Percentiles rank a stretch among this genome's conserved stretches.
Evolutionary conservation across 2,113 vertebrate genomes (phyloP).

Genomic region (Malaclemys terrapin): DNA sequence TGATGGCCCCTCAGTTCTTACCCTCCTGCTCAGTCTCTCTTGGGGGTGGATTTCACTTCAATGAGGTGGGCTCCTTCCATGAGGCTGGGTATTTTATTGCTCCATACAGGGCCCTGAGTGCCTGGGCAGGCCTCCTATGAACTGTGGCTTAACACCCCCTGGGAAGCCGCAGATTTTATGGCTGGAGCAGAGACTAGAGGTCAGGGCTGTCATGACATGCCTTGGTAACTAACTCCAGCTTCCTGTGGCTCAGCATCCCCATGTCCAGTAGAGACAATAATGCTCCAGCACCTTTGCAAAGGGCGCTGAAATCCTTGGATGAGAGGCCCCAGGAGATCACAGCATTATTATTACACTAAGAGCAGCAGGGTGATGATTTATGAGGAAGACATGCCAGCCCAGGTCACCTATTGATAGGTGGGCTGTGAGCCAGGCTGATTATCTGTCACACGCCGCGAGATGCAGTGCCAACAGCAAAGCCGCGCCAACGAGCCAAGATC

Average conservation of each 20-base stretch:
- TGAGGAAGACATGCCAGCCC: neutral
- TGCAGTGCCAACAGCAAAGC: neutral
- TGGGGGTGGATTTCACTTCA: neutral
- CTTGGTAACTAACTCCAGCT: rapidly evolving
- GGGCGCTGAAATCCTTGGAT: rapidly evolving
- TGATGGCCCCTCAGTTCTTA: neutral
- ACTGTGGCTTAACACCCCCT: neutral
- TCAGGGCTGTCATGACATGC: neutral
- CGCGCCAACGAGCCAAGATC: neutral
- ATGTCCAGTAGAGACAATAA: rapidly evolving
- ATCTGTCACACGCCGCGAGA: slow-evolving; percentile 41
- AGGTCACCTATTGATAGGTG: neutral
- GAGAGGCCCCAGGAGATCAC: neutral
- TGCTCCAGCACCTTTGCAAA: rapidly evolving
- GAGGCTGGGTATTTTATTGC: neutral
- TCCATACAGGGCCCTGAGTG: neutral
- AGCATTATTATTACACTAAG: neutral
- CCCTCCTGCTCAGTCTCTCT: neutral
- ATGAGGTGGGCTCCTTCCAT: neutral
- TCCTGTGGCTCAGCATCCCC: rapidly evolving
- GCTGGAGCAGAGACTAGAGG: rapidly evolving
- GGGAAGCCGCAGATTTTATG: neutral
- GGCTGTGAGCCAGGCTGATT: slow-evolving; percentile 53
- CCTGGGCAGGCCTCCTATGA: neutral
- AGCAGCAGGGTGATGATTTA: slow-evolving; percentile 15